Evolutionary conservation across 2,888 invertebrate species (phyloP), one percentile per base, ranked within the genome.

Genomic region (Drosophila merina): DNA sequence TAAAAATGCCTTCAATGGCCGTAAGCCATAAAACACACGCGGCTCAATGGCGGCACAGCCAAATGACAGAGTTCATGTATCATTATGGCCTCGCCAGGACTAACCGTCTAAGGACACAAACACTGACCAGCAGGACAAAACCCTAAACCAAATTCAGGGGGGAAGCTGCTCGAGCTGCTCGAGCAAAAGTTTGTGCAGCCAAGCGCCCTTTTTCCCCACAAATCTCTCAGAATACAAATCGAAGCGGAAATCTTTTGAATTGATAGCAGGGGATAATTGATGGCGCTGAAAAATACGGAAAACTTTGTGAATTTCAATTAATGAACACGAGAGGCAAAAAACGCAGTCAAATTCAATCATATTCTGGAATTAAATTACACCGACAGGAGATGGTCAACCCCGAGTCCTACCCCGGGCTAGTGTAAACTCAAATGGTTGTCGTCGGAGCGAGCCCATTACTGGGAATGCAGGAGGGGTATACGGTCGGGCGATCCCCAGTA

Each of bases 1-100:
- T 76, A 83, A 78, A 79, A 82, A 75, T 75, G 75, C 75, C 68
- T 68, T 59, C 80, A 83, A 73, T 73, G 77, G 60, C 86, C 86
- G 72, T 76, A 66, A 72, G 75, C 82, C 79, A 87, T 82, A 87
- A 82, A 82, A 82, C 86, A 82, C 82, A 82, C 82, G 72, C 87
- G 87, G 85, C 85, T 69, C 76, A 71, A 72, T 75, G 82, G 69
- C 56, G 52, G 70, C 71, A 70, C 59, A 58, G 50, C 60, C 68
- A 51, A 81, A 76, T 80, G 74, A 72, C 85, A 74, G 63, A 86
- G 82, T 86, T 84, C 79, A 80, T 87, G 85, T 72, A 67, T 74
- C 87, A 86, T 82, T 82, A 86, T 73, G 79, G 82, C 72, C 73
- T 63, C 75, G 63, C 66, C 57, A 48, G 63, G 50, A 48, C 71